Percentiles rank a stretch among this genome's conserved stretches.
Conservation (phyloP, 2,797 vertebrate genomes). For the Scleropages formosus region DNA sequence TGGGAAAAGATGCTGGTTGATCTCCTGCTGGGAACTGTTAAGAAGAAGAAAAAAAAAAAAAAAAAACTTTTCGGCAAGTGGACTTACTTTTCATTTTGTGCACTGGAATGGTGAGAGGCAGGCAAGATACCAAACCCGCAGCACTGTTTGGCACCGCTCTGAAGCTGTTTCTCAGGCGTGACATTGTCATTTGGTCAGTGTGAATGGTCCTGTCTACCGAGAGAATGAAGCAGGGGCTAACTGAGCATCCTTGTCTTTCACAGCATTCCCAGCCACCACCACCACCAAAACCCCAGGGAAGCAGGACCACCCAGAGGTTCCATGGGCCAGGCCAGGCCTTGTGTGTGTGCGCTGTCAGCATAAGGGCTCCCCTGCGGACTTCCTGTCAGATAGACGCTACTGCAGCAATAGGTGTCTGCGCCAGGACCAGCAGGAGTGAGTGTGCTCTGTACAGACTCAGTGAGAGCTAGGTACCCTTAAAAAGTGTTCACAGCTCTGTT, state of each 20-base stretch:
- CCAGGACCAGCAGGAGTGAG: constrained; percentile 75
- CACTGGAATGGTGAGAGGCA: too few relatives aligned
- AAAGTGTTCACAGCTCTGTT: too few relatives aligned
- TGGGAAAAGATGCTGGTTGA: too few relatives aligned
- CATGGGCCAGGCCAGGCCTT: constrained; percentile 68
- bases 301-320: constrained; percentile 65
- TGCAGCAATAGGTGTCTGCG: constrained; percentile 76
- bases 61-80: too few relatives aligned
- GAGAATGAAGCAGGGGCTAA: neutral
- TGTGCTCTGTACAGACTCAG: constrained; percentile 23
- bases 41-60: too few relatives aligned
- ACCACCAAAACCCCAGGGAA: constrained; percentile 45
- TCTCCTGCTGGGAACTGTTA: too few relatives aligned
- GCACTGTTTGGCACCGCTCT: too few relatives aligned
- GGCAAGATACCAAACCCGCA: too few relatives aligned
- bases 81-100: too few relatives aligned
- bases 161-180: too few relatives aligned
- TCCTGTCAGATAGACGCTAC: constrained; percentile 70
- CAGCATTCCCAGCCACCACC: constrained; percentile 60
- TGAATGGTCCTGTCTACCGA: neutral
- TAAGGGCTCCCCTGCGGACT: constrained; percentile 69
- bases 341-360: constrained; percentile 76
- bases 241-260: neutral
- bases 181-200: too few relatives aligned
- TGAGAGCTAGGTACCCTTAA: too few relatives aligned